A percentile compares a stretch with the other conserved stretches of the same genome.
phyloP scores from a whole-genome alignment of 1,140 invertebrate genomes.

The Trichomalopsis sarcophagae region DNA sequence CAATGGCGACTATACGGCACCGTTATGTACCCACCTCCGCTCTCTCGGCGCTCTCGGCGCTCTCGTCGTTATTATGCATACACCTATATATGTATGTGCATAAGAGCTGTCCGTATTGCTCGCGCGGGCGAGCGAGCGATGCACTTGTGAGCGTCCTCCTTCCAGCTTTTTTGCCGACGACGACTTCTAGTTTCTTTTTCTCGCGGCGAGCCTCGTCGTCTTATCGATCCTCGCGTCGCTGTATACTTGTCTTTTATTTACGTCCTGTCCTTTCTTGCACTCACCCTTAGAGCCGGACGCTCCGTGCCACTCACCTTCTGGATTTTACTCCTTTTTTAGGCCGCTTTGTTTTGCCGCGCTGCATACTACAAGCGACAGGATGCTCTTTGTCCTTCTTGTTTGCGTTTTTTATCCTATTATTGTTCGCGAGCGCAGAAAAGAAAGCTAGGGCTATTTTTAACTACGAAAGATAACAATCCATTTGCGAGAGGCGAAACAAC shows the following conservation, averaged over 20 bases:
- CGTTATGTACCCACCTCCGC: slow-evolving; percentile 36
- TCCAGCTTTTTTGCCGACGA: background rate
- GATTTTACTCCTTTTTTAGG: background rate
- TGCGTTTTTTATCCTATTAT: background rate
- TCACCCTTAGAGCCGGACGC: background rate
- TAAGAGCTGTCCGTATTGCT: slow-evolving; percentile 6
- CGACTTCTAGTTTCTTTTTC: slow-evolving; percentile 9
- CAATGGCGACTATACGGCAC: slow-evolving; percentile 16
- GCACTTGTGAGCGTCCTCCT: slow-evolving; percentile 15
- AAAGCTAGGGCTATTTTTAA: background rate
- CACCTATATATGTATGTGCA: background rate
- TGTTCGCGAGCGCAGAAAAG: background rate
- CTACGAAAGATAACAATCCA: background rate
- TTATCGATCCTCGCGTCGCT: background rate
- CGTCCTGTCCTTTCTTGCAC: background rate
- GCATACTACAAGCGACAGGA: background rate
- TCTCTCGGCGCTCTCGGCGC: background rate
- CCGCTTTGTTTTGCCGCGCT: background rate
- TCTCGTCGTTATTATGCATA: slow-evolving; percentile 18
- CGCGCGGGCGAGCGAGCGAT: background rate
- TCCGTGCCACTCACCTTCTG: background rate
- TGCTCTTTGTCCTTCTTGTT: background rate
- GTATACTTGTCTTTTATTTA: background rate
- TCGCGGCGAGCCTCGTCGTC: background rate
- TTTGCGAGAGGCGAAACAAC: background rate